Base-by-base conservation (phyloP, 2,888 invertebrate genomes). In the Eupithecia abbreviata region DNA sequence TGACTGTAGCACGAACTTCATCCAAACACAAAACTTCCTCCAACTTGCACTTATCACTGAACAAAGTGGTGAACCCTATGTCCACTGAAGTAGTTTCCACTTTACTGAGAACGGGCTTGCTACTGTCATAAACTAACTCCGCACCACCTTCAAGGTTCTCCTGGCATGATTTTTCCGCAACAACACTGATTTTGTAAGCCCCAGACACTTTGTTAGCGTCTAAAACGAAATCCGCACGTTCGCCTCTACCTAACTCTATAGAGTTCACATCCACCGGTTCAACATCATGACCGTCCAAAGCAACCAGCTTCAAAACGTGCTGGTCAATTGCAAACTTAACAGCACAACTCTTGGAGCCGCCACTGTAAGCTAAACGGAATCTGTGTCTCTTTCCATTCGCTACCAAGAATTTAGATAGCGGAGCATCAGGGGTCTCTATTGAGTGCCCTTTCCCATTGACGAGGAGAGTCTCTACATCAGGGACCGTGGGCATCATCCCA, bases 151-250 rank as follows among this genome's bases (percentile, higher is more conserved):
- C 90, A 78, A 95, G 91, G 79, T 92, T 85, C 47, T 92, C 91
- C 73, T 95, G 95, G 78, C 96, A 96, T 78, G 92, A 90, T 72
- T 93, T 92, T 41, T 95, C 94, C 0, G 95, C 95, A 68, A 90
- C 84, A 30, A 96, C 96, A 83, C 92, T 95, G 76, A 98, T 95
- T 92, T 96, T 96, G 85, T 97, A 97, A 4, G 94, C 93, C 18
- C 95, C 95, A 1, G 93, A 87, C 45, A 90, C 89, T 85, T 95
- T 96, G 83, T 95, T 95, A 13, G 97, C 96, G 74, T 96, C 95
- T 75, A 98, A 83, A 73, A 98, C 95, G 83, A 98, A 97, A 90
- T 98, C 98, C 12, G 96, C 96, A 73, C 98, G 95, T 89, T 98
- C 98, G 4, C 98, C 98, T 91, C 96, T 96, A 5, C 96, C 95